Evolutionary conservation across 1,140 invertebrate species (phyloP), one percentile per base, ranked within the genome.

Genomic region (Zaprionus gabonicus): DNA sequence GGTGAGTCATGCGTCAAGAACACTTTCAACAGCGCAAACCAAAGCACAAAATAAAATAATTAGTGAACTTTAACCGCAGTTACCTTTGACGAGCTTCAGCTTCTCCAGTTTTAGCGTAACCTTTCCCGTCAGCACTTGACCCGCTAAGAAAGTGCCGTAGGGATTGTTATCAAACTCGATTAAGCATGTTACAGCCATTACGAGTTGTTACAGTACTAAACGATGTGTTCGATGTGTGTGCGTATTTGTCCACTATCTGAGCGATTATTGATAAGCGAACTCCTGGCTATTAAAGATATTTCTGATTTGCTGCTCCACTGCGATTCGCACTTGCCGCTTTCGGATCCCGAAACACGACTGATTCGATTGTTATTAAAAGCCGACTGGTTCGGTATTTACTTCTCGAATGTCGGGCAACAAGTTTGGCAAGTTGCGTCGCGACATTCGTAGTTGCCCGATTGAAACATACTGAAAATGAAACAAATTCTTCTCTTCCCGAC

Each of bases 91-190:
- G 86, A 93, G 88, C 71, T 94, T 94, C 1, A 91, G 77, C 57
- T 93, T 93, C 66, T 94, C 93, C 53, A 93, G 66, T 12, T 85
- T 85, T 6, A 94, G 44, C 7, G 93, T 85, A 12, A 94, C 91
- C 64, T 84, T 83, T 17, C 94, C 94, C 28, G 92, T 92, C 1
- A 94, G 71, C 10, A 88, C 92, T 85, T 94, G 93, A 12, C 94
- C 94, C 46, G 93, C 93, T 81, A 93, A 94, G 76, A 93, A 95
- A 3, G 93, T 93, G 28, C 82, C 91, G 23, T 92, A 85, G 4
- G 93, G 92, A 86, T 94, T 94, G 71, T 94, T 81, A 78, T 92
- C 94, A 62, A 94, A 94, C 2, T 90, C 76, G 67, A 92, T 92
- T 60, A 78, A 70, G 65, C 91, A 91, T 2, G 66, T 91, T 31